These are phyloP conservation scores for Ictidomys tridecemlineatus DNA, from an alignment of 2,113 vertebrate genomes.

Conservation along the genomic window DNA sequence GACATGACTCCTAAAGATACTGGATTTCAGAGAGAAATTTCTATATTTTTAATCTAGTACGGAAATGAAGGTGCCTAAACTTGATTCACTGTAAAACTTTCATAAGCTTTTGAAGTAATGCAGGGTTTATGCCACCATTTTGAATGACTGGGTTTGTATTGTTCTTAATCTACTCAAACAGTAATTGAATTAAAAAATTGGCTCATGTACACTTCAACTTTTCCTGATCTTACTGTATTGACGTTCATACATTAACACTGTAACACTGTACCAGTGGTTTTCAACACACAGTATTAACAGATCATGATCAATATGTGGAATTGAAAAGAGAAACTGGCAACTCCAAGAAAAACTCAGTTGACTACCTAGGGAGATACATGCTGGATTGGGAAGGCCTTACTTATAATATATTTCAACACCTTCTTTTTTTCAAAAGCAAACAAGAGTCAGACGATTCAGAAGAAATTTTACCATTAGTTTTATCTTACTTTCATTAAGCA, in stretches of 20 bases:
- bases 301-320: neutral
- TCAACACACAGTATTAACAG: neutral
- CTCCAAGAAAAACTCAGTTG: neutral
- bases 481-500: constrained; percentile 18
- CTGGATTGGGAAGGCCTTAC: neutral
- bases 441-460: neutral
- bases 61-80: neutral
- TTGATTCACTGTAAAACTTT: neutral
- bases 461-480: neutral
- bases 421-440: neutral
- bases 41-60: neutral
- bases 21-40: neutral
- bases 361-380: neutral
- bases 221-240: neutral
- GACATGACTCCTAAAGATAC: neutral
- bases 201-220: neutral
- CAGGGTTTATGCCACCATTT: neutral
- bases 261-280: neutral
- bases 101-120: neutral
- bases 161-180: neutral
- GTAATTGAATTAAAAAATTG: neutral
- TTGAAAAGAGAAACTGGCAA: neutral
- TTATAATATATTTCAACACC: neutral
- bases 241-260: neutral
- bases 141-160: neutral